A percentile compares a stretch with the other conserved stretches of the same genome.
Conservation (phyloP, 23 tunicate species). For the Corella eumyota region DNA sequence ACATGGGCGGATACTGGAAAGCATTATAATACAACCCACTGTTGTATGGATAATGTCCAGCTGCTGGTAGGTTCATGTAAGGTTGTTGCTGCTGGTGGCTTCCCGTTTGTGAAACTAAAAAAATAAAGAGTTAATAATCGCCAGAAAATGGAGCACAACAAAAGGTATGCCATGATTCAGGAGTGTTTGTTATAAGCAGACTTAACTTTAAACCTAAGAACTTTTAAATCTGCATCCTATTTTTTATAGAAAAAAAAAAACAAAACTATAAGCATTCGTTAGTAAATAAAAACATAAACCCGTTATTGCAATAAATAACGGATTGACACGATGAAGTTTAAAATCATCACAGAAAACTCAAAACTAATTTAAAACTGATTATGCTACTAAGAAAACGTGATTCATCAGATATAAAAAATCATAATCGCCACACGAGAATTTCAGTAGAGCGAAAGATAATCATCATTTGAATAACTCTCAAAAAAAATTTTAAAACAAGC, state of each 20-base stretch:
- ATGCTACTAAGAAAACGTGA: no score
- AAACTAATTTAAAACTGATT: no score
- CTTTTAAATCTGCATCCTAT: no score
- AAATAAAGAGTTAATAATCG: not conserved
- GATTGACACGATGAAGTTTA: no score
- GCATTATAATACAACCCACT: constrained; percentile 56
- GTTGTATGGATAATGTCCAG: constrained; percentile 43
- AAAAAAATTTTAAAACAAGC: not conserved
- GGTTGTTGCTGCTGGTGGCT: constrained; percentile 45
- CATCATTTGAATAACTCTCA: constrained; percentile 26
- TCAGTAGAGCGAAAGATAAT: constrained; percentile 45
- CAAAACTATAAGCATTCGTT: no score
- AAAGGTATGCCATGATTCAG: not conserved
- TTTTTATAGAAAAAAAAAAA: no score
- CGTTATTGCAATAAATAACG: no score
- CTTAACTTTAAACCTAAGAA: no score
- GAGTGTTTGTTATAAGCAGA: not conserved
- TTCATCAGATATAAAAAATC: constrained; percentile 32
- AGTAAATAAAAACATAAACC: no score
- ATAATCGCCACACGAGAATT: constrained; percentile 5
- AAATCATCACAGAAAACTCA: no score
- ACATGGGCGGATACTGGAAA: constrained; percentile 82
- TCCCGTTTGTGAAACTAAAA: constrained; percentile 41
- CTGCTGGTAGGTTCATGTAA: constrained; percentile 36
- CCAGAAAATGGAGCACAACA: not conserved